These are phyloP conservation scores for Physocephala rufipes DNA, from an alignment of 2,888 invertebrate species.

Conservation along the genomic window DNA sequence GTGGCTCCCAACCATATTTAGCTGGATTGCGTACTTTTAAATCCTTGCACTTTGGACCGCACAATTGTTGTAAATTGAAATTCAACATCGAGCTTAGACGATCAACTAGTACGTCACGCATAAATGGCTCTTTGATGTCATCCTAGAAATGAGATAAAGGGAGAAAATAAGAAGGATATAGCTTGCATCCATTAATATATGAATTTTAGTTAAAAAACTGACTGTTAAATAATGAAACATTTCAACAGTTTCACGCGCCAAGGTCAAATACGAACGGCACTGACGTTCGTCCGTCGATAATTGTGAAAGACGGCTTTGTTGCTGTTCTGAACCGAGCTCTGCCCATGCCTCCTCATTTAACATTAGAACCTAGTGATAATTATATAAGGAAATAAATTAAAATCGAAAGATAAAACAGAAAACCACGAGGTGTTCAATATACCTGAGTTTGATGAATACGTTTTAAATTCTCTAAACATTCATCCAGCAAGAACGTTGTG, in stretches of 20 bases:
- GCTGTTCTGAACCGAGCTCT: constrained; percentile 73
- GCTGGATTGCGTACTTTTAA: constrained; percentile 92
- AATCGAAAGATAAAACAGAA: neutral
- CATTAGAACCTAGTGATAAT: constrained; percentile 68
- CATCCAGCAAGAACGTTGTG: constrained; percentile 95
- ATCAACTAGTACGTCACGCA: constrained; percentile 91
- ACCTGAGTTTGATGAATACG: constrained; percentile 90
- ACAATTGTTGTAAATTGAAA: constrained; percentile 95
- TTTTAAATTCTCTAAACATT: constrained; percentile 91
- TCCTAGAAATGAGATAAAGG: constrained; percentile 60
- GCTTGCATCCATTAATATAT: neutral
- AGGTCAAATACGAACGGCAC: constrained; percentile 88
- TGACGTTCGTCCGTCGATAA: constrained; percentile 85
- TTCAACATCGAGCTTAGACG: constrained; percentile 97
- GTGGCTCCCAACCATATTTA: constrained; percentile 98
- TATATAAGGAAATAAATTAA: neutral
- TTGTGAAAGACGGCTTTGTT: constrained; percentile 80
- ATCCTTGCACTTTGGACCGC: constrained; percentile 94
- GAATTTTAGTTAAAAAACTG: constrained; percentile 37
- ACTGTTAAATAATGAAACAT: constrained; percentile 96
- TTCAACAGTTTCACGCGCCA: constrained; percentile 95
- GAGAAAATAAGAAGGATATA: neutral
- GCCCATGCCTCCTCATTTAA: constrained; percentile 76
- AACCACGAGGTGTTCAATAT: neutral
- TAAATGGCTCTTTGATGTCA: constrained; percentile 94